A percentile compares a stretch with the other conserved stretches of the same genome.
Conservation (phyloP, 2,797 vertebrate species). For the Hypotaenidia philippensis region DNA sequence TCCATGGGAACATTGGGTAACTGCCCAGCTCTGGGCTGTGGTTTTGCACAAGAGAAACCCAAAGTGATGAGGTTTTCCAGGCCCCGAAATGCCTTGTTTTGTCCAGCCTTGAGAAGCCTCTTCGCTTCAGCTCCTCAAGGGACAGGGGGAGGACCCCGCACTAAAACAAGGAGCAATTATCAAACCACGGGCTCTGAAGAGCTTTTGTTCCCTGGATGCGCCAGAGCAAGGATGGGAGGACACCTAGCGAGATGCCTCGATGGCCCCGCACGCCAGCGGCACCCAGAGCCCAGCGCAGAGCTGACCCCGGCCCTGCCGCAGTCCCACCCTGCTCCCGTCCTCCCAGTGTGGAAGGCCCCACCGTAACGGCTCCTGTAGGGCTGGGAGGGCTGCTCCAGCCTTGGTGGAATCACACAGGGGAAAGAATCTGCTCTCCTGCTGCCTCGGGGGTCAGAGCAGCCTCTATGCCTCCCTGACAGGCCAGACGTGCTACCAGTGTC, state of each 20-base stretch:
- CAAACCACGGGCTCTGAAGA: not conserved
- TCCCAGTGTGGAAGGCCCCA: not conserved
- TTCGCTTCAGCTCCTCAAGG: not conserved
- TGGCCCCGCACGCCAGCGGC: not conserved
- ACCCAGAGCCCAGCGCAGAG: accelerated
- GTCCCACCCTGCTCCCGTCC: not conserved
- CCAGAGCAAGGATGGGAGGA: constrained; percentile 53
- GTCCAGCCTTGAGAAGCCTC: not conserved
- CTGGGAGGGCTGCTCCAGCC: not conserved
- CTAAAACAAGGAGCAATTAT: constrained; percentile 64
- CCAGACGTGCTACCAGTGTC: accelerated
- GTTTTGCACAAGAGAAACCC: not conserved
- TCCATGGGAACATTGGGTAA: accelerated
- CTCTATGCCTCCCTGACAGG: not conserved
- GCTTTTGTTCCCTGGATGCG: constrained; percentile 49
- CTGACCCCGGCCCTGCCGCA: accelerated
- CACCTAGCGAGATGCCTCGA: constrained; percentile 72
- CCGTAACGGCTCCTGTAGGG: accelerated
- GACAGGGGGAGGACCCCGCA: not conserved
- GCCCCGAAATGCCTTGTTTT: constrained; percentile 1
- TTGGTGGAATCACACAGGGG: not conserved
- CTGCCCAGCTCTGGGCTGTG: not conserved
- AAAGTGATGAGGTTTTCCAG: constrained; percentile 3
- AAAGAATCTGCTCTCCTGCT: not conserved
- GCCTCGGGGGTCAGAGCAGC: not conserved